phyloP scores from a whole-genome alignment of 2,797 vertebrate species.

The Schizothorax lantsangensis region DNA sequence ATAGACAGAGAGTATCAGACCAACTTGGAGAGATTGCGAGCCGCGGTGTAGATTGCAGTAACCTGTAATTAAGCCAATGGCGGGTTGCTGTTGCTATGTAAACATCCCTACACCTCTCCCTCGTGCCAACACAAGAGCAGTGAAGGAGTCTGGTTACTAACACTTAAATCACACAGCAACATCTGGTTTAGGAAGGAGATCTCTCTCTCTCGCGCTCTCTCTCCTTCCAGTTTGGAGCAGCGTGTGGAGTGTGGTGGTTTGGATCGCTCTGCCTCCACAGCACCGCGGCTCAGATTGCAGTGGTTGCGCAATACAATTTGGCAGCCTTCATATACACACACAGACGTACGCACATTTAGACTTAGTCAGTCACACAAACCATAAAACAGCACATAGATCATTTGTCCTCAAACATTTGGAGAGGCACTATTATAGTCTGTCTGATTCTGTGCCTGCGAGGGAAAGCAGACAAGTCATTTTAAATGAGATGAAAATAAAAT shows the following conservation, averaged over 20 bases:
- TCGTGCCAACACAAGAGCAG: constrained; percentile 29
- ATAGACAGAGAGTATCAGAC: constrained; percentile 25
- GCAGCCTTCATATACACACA: constrained; percentile 55
- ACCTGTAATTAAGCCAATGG: constrained; percentile 74
- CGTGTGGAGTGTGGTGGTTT: constrained; percentile 75
- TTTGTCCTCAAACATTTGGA: constrained; percentile 29
- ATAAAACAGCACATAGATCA: constrained; percentile 49
- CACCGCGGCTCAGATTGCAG: constrained; percentile 73
- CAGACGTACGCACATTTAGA: constrained; percentile 53
- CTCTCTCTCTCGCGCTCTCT: background rate
- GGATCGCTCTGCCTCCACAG: constrained; percentile 64
- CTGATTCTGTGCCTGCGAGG: constrained; percentile 32
- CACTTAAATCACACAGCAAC: constrained; percentile 74
- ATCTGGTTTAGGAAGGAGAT: constrained; percentile 72
- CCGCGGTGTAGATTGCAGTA: constrained; percentile 58
- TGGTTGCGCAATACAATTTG: constrained; percentile 75
- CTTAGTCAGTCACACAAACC: constrained; percentile 29
- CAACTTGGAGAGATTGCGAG: constrained; percentile 58
- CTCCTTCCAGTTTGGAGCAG: constrained; percentile 54
- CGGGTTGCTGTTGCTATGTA: constrained; percentile 78
- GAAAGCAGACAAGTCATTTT: constrained; percentile 47
- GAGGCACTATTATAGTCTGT: constrained; percentile 27
- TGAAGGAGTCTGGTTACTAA: constrained; percentile 48
- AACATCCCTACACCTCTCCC: constrained; percentile 70
- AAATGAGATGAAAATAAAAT: constrained; percentile 39